Evolutionary conservation across 2,797 vertebrate species (phyloP).

Genomic region (Oreochromis grahami): DNA sequence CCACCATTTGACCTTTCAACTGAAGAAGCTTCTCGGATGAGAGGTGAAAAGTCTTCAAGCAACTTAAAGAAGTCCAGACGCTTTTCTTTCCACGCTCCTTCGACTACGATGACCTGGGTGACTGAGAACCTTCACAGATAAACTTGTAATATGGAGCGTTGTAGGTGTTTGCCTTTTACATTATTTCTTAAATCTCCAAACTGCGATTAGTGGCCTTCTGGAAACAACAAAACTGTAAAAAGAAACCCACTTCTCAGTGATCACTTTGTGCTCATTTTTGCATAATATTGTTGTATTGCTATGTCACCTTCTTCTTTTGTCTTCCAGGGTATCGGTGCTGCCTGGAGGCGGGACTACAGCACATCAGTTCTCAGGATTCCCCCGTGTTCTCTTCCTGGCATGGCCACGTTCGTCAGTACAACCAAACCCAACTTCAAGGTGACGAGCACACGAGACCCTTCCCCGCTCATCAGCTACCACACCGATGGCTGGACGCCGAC

Average conservation of each 20-base stretch:
- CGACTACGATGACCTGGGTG: background rate
- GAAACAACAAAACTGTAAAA: background rate
- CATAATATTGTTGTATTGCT: background rate
- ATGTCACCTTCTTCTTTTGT: background rate
- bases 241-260: background rate
- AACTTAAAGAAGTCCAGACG: background rate
- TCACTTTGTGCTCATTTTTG: background rate
- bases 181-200: background rate
- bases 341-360: conserved; percentile 52
- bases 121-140: background rate
- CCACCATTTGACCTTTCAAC: background rate
- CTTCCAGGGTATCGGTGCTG: conserved; percentile 3
- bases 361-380: conserved; percentile 73
- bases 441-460: conserved; percentile 86
- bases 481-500: conserved; percentile 75
- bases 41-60: background rate
- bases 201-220: background rate
- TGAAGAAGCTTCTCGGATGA: background rate
- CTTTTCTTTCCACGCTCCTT: background rate
- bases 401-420: conserved; percentile 88
- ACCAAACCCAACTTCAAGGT: conserved; percentile 89
- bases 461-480: conserved; percentile 83
- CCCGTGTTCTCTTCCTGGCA: conserved; percentile 84
- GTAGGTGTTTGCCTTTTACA: background rate
- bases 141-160: background rate